Percentiles rank a stretch among this genome's conserved stretches.
phyloP scores from a whole-genome alignment of 2,113 vertebrate genomes.

The Myanophis thanlyinensis region DNA sequence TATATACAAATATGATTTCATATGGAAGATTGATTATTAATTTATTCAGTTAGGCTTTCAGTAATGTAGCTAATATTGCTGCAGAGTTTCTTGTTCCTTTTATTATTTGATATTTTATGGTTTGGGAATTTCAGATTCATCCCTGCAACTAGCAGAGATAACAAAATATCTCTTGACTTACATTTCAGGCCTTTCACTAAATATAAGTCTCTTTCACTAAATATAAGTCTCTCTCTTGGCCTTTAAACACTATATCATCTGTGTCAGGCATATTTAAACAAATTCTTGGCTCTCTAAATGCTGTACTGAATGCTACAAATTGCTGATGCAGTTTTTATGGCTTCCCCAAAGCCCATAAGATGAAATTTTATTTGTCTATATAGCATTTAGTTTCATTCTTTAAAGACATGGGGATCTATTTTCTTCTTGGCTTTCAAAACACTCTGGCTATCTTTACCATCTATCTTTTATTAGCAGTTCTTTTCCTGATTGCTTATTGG shows the following conservation, averaged over 20 bases:
- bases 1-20: not conserved
- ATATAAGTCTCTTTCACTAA: conserved; percentile 19
- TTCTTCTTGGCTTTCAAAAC: not conserved
- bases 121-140: conserved; percentile 48
- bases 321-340: conserved; percentile 45
- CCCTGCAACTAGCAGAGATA: conserved; percentile 24
- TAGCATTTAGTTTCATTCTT: conserved; percentile 1
- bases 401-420: conserved; percentile 12
- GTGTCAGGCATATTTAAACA: conserved; percentile 46
- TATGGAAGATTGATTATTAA: not conserved
- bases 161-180: conserved; percentile 49
- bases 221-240: conserved; percentile 26
- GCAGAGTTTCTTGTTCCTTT: conserved; percentile 30
- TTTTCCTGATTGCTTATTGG: conserved; percentile 8
- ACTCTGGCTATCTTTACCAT: not conserved
- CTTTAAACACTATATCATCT: conserved; percentile 44
- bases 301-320: conserved; percentile 42
- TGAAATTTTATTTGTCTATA: conserved; percentile 25
- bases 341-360: conserved; percentile 33
- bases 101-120: conserved; percentile 40
- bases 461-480: not conserved
- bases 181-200: conserved; percentile 53
- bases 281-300: conserved; percentile 37
- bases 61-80: conserved; percentile 55
- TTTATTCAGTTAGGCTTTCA: conserved; percentile 58